A percentile compares a stretch with the other conserved stretches of the same genome.
Conservation (phyloP, 1,140 invertebrate species). For the Lanistes nyassanus region DNA sequence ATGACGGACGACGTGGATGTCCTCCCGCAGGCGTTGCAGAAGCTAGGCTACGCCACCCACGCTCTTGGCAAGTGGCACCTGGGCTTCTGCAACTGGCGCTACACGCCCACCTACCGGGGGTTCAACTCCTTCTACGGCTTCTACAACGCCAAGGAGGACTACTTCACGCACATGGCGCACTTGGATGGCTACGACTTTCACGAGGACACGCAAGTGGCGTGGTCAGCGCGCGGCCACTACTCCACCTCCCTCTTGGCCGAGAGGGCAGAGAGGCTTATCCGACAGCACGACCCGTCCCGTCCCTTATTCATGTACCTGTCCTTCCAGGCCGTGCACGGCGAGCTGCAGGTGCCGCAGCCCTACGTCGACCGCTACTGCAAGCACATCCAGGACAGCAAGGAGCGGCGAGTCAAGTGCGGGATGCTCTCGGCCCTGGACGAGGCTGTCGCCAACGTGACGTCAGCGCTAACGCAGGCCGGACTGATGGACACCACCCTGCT, state of each 20-base stretch:
- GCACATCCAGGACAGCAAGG: neutral
- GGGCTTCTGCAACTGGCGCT: constrained; percentile 60
- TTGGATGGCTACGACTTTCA: constrained; percentile 9
- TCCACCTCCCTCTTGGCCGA: constrained; percentile 50
- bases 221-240: constrained; percentile 31
- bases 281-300: constrained; percentile 35
- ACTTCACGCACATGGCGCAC: neutral
- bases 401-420: constrained; percentile 58
- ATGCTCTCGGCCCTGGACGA: constrained; percentile 86
- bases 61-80: constrained; percentile 66
- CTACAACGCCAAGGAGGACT: constrained; percentile 13
- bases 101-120: constrained; percentile 57
- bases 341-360: constrained; percentile 58
- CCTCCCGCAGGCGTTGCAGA: constrained; percentile 51
- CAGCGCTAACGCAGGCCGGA: constrained; percentile 72
- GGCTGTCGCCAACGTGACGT: constrained; percentile 82
- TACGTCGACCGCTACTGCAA: constrained; percentile 57
- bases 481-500: constrained; percentile 57
- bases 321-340: constrained; percentile 59
- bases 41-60: constrained; percentile 60
- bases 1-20: constrained; percentile 56
- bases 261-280: constrained; percentile 39
- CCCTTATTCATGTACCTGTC: constrained; percentile 60
- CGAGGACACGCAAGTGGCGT: neutral
- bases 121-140: constrained; percentile 64